These are phyloP conservation scores for Caenorhabditis parvicauda DNA, from an alignment of 2,888 invertebrate genomes.

Conservation along the genomic window DNA sequence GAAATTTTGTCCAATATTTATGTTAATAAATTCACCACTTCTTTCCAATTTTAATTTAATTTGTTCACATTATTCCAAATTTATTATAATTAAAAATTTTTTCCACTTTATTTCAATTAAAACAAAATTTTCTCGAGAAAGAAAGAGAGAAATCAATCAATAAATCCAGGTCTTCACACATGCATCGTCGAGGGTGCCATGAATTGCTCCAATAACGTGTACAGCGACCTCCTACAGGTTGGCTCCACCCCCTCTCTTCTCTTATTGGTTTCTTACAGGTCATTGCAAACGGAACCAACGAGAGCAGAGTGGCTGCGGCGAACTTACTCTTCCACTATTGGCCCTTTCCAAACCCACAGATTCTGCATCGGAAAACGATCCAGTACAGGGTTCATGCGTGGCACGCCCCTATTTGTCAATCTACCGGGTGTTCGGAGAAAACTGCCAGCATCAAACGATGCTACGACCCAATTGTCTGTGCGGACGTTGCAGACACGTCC, in stretches of 20 bases:
- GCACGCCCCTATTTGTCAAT: constrained; percentile 43
- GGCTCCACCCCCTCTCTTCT: constrained; percentile 6
- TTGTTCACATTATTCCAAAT: no score
- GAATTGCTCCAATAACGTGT: constrained; percentile 84
- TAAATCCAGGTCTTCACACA: constrained; percentile 81
- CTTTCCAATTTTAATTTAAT: no score
- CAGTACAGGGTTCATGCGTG: constrained; percentile 65
- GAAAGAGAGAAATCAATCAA: neutral
- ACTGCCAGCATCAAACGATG: constrained; percentile 73
- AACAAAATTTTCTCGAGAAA: neutral
- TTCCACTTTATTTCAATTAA: neutral
- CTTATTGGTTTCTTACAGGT: constrained; percentile 62
- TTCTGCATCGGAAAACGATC: constrained; percentile 83
- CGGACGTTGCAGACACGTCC: constrained; percentile 70
- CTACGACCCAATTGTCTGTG: constrained; percentile 86
- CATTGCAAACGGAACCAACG: constrained; percentile 77
- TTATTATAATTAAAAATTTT: neutral
- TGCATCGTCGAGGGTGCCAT: constrained; percentile 92
- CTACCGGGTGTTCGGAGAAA: constrained; percentile 47
- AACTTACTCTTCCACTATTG: constrained; percentile 97
- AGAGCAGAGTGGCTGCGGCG: constrained; percentile 88
- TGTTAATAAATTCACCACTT: no score
- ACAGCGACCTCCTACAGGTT: constrained; percentile 63
- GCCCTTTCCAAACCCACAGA: constrained; percentile 92
- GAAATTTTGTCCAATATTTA: no score